Base-by-base conservation (phyloP, 2,113 vertebrate species). In the Indicator indicator region DNA sequence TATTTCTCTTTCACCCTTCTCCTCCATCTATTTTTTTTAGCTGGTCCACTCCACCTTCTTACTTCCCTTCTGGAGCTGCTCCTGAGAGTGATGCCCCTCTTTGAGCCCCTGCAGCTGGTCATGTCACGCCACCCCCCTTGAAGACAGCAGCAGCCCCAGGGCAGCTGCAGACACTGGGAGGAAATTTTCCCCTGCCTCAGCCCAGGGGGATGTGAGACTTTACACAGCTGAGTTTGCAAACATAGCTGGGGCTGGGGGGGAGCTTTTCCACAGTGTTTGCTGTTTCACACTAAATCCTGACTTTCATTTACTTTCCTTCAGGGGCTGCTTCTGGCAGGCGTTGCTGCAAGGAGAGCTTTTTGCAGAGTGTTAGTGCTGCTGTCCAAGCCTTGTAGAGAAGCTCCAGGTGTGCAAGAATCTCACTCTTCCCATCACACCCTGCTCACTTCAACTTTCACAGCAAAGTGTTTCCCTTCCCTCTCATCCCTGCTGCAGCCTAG, bases 151-250 rank as follows among this genome's bases (percentile, higher is more conserved):
- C 33, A 63, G 77, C 73, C 2, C 0, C 4, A 30, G 81, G 85
- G 64, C 1, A 1, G 82, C 76, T 9, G 13, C 88, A 77, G 83
- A 36, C 3, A 11, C 77, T 75, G 50, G 5, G 59, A 63, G 71
- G 32, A 42, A 87, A 67, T 50, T 83, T 91, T 80, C 55, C 83
- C 88, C 59, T 28, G 33, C 91, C 78, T 50, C 89, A 67, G 46
- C 90, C 83, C 82, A 33, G 59, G 86, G 91, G 86, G 95, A 96
- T 50, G 86, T 63, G 82, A 94, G 89, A 87, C 93, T 97, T 93
- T 90, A 76, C 93, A 91, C 75, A 94, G 87, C 75, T 64, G 71
- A 92, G 67, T 89, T 80, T 73, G 89, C 94, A 94, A 92, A 95
- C 94, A 85, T 91, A 96, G 96, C 91, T 94, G 95, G 83, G 73